These are phyloP conservation scores for Eospalax fontanierii DNA, from an alignment of 2,797 vertebrate genomes.

Conservation along the genomic window DNA sequence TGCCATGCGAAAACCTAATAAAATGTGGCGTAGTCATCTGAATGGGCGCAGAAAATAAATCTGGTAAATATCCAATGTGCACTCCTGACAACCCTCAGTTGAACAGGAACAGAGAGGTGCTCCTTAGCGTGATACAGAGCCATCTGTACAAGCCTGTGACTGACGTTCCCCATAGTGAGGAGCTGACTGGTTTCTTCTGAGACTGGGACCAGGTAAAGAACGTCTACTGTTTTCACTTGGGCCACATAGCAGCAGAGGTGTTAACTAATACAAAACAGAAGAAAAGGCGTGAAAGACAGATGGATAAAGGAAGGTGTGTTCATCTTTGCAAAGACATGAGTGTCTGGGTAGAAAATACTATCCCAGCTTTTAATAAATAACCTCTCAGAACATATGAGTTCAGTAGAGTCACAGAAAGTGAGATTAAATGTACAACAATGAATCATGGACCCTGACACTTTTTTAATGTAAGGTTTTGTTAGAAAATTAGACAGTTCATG, in stretches of 20 bases:
- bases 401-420: background rate
- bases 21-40: accelerated
- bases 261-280: background rate
- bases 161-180: accelerated
- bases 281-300: background rate
- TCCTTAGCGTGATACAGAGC: accelerated
- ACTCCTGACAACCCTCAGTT: accelerated
- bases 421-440: background rate
- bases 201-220: background rate
- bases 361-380: background rate
- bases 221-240: accelerated
- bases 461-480: no score
- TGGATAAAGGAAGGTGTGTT: background rate
- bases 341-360: background rate
- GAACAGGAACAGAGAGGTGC: background rate
- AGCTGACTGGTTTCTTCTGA: background rate
- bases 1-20: no score
- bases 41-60: background rate
- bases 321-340: background rate
- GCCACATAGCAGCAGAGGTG: accelerated
- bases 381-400: background rate
- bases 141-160: accelerated
- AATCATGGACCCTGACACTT: background rate
- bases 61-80: background rate
- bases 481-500: no score